phyloP scores from a whole-genome alignment of 2,797 vertebrate species.

The Propithecus perrieri region DNA sequence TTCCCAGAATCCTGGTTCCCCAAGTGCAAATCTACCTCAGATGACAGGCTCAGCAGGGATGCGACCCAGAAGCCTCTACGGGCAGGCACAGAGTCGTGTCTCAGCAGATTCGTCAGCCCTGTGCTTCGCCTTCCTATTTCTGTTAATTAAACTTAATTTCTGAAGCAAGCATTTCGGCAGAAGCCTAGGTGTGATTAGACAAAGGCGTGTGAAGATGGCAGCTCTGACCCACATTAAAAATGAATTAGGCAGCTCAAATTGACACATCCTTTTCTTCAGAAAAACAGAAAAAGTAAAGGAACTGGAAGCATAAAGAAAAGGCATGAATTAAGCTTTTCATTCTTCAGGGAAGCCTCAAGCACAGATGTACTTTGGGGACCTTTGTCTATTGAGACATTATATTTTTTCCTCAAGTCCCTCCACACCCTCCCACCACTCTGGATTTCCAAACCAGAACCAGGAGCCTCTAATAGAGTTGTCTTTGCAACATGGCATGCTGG shows the following conservation, averaged over 20 bases:
- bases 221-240: constrained; percentile 67
- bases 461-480: not conserved
- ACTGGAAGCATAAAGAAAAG: not conserved
- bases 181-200: constrained; percentile 72
- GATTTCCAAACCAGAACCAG: constrained; percentile 27
- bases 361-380: not conserved
- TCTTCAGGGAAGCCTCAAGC: constrained; percentile 18
- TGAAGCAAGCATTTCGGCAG: constrained; percentile 68
- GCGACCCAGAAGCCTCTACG: not conserved
- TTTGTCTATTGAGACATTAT: constrained; percentile 43
- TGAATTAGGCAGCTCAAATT: constrained; percentile 59
- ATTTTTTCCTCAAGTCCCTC: not conserved
- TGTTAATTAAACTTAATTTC: constrained; percentile 75
- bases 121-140: constrained; percentile 49
- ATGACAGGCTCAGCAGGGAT: not conserved
- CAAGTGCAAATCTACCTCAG: not conserved
- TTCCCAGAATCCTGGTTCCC: not conserved
- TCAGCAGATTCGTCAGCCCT: not conserved
- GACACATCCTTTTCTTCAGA: constrained; percentile 55
- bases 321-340: constrained; percentile 47
- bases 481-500: not conserved
- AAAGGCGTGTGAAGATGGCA: not conserved
- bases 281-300: not conserved
- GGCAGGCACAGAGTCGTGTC: not conserved
- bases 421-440: not conserved